Conservation (phyloP, 1,140 invertebrate species). For the Leptinotarsa lineolata region DNA sequence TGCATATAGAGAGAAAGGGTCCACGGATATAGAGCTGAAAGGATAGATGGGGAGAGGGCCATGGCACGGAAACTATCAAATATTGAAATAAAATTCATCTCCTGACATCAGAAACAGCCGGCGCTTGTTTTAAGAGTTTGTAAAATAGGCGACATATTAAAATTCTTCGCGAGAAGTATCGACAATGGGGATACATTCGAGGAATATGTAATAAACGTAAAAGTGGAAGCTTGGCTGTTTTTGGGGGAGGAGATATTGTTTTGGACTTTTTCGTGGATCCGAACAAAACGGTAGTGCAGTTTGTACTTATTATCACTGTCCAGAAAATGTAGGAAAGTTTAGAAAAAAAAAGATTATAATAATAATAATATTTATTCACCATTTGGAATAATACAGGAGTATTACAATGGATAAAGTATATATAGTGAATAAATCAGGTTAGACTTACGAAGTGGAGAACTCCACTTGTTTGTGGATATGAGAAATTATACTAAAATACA, state of each 20-base stretch:
- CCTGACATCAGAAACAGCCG: slow-evolving; percentile 55
- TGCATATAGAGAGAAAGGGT: slow-evolving; percentile 49
- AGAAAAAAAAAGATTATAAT: too few species aligned
- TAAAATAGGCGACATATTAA: slow-evolving; percentile 54
- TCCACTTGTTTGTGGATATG: too few species aligned
- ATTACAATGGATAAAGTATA: too few species aligned
- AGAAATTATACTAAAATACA: too few species aligned
- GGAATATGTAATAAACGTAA: slow-evolving; percentile 20
- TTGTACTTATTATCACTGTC: too few species aligned
- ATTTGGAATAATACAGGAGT: too few species aligned
- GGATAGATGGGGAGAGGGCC: slow-evolving; percentile 40
- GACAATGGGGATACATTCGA: slow-evolving; percentile 40
- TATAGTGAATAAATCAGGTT: too few species aligned
- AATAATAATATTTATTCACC: too few species aligned
- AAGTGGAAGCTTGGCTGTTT: background rate
- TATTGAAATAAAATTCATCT: slow-evolving; percentile 58
- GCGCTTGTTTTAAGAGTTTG: slow-evolving; percentile 56
- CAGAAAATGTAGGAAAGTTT: too few species aligned
- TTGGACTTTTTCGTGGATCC: background rate
- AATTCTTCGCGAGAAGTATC: slow-evolving; percentile 47
- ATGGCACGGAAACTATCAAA: slow-evolving; percentile 55
- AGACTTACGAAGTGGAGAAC: too few species aligned
- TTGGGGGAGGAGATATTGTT: background rate
- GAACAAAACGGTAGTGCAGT: too few species aligned
- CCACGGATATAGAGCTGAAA: slow-evolving; percentile 34